These are phyloP conservation scores for Chlorocebus sabaeus DNA, from an alignment of 2,113 vertebrate genomes.

Conservation along the genomic window DNA sequence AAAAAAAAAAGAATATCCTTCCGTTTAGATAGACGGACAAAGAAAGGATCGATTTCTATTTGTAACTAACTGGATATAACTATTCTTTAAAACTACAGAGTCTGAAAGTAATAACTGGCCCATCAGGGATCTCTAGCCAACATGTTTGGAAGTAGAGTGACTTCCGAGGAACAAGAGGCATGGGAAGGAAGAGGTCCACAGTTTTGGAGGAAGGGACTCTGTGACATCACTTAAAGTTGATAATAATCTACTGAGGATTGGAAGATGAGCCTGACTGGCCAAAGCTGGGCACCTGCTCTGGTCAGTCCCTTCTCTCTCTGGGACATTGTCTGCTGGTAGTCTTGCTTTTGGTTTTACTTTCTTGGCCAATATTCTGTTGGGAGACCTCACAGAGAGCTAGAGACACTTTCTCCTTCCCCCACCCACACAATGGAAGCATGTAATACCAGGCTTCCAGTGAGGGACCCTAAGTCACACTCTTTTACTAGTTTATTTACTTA, in stretches of 20 bases:
- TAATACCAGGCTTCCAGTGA: background rate
- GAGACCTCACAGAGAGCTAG: background rate
- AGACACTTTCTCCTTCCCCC: background rate
- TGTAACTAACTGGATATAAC: background rate
- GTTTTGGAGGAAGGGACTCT: background rate
- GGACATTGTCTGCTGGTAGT: background rate
- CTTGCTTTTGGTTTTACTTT: background rate
- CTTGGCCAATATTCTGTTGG: fast-evolving
- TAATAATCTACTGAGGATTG: background rate
- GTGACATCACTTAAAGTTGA: background rate
- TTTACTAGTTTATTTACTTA: background rate
- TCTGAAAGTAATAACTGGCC: background rate
- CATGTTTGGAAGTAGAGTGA: fast-evolving
- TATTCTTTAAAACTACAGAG: background rate
- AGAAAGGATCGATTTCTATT: background rate
- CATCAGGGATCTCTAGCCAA: background rate
- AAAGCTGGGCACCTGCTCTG: background rate
- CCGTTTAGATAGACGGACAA: too few relatives aligned
- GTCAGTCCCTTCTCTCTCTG: background rate
- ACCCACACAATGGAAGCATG: fast-evolving
- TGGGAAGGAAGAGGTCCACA: background rate
- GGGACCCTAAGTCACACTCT: background rate
- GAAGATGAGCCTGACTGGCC: too few relatives aligned
- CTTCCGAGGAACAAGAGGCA: background rate
- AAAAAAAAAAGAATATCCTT: background rate